Percentiles rank a stretch among this genome's conserved stretches.
Conservation (phyloP, 2,797 vertebrate genomes). For the Liparis tanakae region DNA sequence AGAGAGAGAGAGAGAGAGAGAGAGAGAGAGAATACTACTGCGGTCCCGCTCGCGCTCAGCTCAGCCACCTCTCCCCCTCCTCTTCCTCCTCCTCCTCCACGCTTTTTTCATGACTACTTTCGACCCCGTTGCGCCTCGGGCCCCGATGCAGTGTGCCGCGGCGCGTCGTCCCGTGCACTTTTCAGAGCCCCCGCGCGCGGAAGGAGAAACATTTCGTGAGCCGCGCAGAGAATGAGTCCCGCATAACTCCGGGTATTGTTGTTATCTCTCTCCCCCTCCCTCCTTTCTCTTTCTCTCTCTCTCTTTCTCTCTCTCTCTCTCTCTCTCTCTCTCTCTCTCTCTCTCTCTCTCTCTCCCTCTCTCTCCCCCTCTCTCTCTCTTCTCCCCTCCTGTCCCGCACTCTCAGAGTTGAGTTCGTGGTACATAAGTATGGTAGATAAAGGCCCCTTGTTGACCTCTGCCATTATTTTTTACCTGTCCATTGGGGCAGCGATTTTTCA, state of each 20-base stretch:
- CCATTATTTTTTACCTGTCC: conserved; percentile 98
- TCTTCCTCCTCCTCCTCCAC: not conserved
- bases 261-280: conserved; percentile 36
- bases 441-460: conserved; percentile 95
- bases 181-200: conserved; percentile 38
- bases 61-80: not conserved
- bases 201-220: conserved; percentile 24
- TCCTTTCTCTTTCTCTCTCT: conserved; percentile 23
- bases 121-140: conserved; percentile 23
- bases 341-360: conserved; percentile 38
- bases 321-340: conserved; percentile 23
- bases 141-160: conserved; percentile 39
- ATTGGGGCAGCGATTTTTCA: conserved; percentile 99
- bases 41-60: conserved; percentile 15
- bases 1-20: too few species aligned
- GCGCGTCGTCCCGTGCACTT: conserved; percentile 12
- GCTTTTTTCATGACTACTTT: conserved; percentile 5
- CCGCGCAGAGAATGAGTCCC: conserved; percentile 61
- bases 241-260: conserved; percentile 43
- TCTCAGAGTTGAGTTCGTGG: conserved; percentile 41
- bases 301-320: conserved; percentile 28
- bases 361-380: conserved; percentile 19
- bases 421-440: conserved; percentile 92
- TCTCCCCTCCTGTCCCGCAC: conserved; percentile 36
- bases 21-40: conserved; percentile 12